A percentile compares a stretch with the other conserved stretches of the same genome.
Conservation (phyloP, 2,888 invertebrate genomes). For the Cataglyphis albicans region DNA sequence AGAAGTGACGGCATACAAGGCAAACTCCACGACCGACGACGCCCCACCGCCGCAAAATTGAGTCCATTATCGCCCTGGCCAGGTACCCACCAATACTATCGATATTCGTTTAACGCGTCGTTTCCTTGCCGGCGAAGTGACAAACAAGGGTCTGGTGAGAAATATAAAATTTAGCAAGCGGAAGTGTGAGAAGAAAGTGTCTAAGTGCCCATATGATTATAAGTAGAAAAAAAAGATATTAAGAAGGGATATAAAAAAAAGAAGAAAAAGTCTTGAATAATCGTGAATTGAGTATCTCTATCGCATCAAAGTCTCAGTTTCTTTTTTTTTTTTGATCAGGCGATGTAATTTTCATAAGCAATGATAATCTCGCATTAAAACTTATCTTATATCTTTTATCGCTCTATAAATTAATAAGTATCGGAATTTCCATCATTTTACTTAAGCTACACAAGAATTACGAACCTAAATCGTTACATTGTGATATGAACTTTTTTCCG, state of each 20-base stretch:
- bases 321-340: background rate
- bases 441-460: slow-evolving; percentile 26
- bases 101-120: slow-evolving; percentile 80
- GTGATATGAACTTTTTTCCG: background rate
- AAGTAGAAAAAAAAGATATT: background rate
- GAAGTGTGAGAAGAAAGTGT: background rate
- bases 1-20: slow-evolving; percentile 69
- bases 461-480: slow-evolving; percentile 1
- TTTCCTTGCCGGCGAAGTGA: slow-evolving; percentile 70
- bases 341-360: slow-evolving; percentile 34
- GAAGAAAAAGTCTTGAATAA: background rate
- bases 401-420: slow-evolving; percentile 20
- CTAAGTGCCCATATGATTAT: background rate
- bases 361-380: slow-evolving; percentile 42
- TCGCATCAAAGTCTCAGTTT: slow-evolving; percentile 5
- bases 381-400: background rate
- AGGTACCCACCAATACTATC: slow-evolving; percentile 76
- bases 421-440: slow-evolving; percentile 28
- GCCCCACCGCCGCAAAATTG: slow-evolving; percentile 75
- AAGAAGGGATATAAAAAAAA: slow-evolving; percentile 5
- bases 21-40: slow-evolving; percentile 67
- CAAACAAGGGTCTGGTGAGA: slow-evolving; percentile 73
- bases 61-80: slow-evolving; percentile 79
- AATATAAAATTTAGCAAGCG: slow-evolving; percentile 73
- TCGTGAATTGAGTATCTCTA: background rate